Base-by-base conservation (phyloP, 1,140 invertebrate species). In the Melipona quadrifasciata region DNA sequence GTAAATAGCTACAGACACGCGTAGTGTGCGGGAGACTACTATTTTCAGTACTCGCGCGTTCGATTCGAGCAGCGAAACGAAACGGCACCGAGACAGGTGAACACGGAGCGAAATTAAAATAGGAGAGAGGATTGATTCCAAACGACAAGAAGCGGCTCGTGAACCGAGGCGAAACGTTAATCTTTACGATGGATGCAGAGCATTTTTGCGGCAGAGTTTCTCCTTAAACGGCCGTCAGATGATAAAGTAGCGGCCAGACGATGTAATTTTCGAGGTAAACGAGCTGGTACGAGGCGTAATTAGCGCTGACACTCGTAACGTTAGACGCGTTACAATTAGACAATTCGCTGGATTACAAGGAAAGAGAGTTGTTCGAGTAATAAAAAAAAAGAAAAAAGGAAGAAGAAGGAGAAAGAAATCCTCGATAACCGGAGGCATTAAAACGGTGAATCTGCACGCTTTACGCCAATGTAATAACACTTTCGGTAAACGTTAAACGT, bases 261-360 rank as follows among this genome's bases (percentile, higher is more conserved):
- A 82, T 57, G 72, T 67, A 67, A 82, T 82, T 75, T 65, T n/a
- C 61, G 57, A 82, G 61, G 71, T n/a, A 75, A 82, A 73, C 70
- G 80, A 81, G 71, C 70, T 64, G 71, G 80, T 53, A 39, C 80
- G 72, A 31, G 53, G 6, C 80, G 61, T 55, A 82, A 76, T 82
- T 76, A 68, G 31, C 19, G 12, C 61, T 47, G 73, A 67, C 80
- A 68, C 61, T 82, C 19, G 72, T 82, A 31, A 17, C 16, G 70
- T 51, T 47, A 74, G 21, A 31, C 70, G 34, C 39, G 39, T 39
- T 53, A 65, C 72, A 67, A 82, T 82, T 65, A 58, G 73, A 82
- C 61, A 39, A 31, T 77, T 51, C n/a, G n/a, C 1, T 21, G 21
- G 27, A 17, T 57, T 53, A 53, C 11, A 27, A 61, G 39, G 12